phyloP scores from a whole-genome alignment of 1,140 invertebrate genomes.

The Brachionus koreanus region DNA sequence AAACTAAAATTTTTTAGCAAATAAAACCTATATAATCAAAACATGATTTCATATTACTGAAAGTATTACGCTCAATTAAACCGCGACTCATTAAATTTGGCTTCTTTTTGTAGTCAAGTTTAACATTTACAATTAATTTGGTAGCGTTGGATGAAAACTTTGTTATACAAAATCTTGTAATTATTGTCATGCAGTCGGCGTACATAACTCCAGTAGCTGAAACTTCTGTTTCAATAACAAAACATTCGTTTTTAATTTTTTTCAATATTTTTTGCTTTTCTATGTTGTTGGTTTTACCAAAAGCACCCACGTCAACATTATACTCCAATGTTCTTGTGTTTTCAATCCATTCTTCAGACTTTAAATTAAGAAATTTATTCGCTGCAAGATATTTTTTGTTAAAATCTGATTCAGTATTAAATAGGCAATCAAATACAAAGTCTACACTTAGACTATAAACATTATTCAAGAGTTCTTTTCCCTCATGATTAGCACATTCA shows the following conservation, averaged over 20 bases:
- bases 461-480: conserved; percentile 14
- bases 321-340: neutral
- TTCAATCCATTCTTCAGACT: neutral
- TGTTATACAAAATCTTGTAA: neutral
- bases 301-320: conserved; percentile 4
- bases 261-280: conserved; percentile 34
- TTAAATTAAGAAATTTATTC: conserved; percentile 14
- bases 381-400: neutral
- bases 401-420: conserved; percentile 21
- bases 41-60: conserved; percentile 6
- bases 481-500: neutral
- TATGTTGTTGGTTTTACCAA: conserved; percentile 10
- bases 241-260: conserved; percentile 1
- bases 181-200: neutral
- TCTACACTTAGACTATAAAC: neutral
- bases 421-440: conserved; percentile 2
- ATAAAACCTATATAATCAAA: conserved; percentile 26
- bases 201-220: conserved; percentile 4
- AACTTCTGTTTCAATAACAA: neutral
- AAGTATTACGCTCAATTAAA: conserved; percentile 34
- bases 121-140: neutral
- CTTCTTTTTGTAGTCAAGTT: conserved; percentile 32
- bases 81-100: conserved; percentile 6
- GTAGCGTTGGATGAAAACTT: neutral
- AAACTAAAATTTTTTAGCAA: neutral